phyloP scores from a whole-genome alignment of 2,888 invertebrate genomes.

The Cephus pulcher region DNA sequence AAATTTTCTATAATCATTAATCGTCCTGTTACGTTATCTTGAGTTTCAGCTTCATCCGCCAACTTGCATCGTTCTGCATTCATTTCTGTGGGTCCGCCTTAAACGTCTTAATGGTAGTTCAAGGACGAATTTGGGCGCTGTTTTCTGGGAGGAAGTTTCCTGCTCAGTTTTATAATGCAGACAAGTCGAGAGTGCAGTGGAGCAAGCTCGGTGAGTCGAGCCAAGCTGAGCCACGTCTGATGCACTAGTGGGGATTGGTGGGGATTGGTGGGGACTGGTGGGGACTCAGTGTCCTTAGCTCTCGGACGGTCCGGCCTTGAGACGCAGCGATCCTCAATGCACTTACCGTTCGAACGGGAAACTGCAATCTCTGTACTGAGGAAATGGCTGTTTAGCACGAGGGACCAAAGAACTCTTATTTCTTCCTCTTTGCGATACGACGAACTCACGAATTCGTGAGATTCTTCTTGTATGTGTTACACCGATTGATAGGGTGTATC shows the following conservation, averaged over 20 bases:
- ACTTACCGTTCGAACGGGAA: slow-evolving; percentile 23
- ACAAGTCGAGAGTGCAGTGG: slow-evolving; percentile 5
- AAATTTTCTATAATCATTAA: not conserved
- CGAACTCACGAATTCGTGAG: not conserved
- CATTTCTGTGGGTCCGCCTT: not conserved
- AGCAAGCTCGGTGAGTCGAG: slow-evolving; percentile 4
- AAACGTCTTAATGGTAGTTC: not conserved
- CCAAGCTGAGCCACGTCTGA: not conserved
- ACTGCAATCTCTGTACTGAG: not conserved
- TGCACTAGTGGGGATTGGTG: not conserved
- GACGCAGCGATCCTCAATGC: slow-evolving; percentile 65
- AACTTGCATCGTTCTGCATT: not conserved
- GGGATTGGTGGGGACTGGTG: slow-evolving; percentile 32
- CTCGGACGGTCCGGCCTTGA: slow-evolving; percentile 62
- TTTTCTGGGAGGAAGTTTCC: slow-evolving; percentile 3
- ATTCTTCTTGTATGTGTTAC: not conserved
- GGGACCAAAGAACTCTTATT: not conserved
- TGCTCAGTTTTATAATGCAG: slow-evolving; percentile 2
- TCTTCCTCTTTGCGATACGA: not conserved
- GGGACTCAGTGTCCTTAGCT: slow-evolving; percentile 55
- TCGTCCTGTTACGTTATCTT: not conserved
- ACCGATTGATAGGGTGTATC: not conserved
- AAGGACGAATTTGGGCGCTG: not conserved
- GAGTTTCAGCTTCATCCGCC: not conserved
- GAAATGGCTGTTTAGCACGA: not conserved